Evolutionary conservation across 2,797 vertebrate species (phyloP).

Genomic region (Tapera naevia): DNA sequence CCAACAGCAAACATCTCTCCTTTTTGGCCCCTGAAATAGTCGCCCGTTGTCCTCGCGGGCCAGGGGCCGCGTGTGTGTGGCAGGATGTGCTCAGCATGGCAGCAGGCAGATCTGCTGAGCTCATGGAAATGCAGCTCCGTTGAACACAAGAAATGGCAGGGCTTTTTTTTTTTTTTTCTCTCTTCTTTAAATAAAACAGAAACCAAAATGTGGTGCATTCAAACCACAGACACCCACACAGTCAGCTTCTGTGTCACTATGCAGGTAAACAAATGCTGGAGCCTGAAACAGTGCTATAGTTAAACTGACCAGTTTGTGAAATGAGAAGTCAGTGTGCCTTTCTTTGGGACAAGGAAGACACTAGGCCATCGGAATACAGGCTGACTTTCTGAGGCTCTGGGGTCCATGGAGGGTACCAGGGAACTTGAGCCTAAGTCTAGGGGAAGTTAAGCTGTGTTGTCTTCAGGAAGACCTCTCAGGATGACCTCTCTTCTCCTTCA

Average conservation of each 20-base stretch:
- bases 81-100: conserved; percentile 14
- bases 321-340: background rate
- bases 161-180: background rate
- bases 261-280: conserved; percentile 41
- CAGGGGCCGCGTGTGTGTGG: background rate
- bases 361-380: conserved; percentile 43
- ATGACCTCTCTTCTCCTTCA: background rate
- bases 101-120: conserved; percentile 28
- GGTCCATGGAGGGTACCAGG: background rate
- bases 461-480: background rate
- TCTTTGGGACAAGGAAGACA: conserved; percentile 36
- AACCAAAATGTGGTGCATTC: background rate
- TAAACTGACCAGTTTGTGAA: conserved; percentile 59
- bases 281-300: conserved; percentile 48
- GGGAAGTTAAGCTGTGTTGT: background rate
- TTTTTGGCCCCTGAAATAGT: background rate
- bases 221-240: conserved; percentile 28
- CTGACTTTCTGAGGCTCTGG: background rate
- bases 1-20: rapidly evolving
- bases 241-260: background rate
- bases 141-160: background rate
- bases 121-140: conserved; percentile 11
- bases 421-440: background rate
- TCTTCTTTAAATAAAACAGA: conserved; percentile 28
- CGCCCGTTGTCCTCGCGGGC: background rate